Percentiles rank a stretch among this genome's conserved stretches.
Conservation (phyloP, 1,140 invertebrate genomes). For the Drosophila albomicans region DNA sequence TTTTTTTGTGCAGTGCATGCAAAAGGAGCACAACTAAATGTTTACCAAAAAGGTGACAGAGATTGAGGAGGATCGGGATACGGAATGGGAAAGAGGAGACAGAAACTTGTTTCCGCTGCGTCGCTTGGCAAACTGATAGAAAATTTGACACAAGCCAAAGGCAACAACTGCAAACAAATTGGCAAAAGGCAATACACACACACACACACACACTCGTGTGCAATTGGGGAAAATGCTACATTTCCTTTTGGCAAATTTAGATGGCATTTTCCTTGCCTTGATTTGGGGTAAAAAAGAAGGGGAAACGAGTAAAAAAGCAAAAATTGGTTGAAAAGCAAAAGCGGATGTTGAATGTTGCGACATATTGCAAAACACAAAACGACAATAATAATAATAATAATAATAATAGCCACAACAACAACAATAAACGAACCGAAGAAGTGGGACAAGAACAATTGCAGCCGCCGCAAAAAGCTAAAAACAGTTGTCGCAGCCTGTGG, state of each 20-base stretch:
- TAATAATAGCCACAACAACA: constrained; percentile 17
- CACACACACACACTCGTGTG: constrained; percentile 5
- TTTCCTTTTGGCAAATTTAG: constrained; percentile 76
- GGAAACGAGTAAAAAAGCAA: not conserved
- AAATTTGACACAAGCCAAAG: constrained; percentile 32
- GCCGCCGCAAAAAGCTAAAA: constrained; percentile 8
- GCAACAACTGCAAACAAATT: constrained; percentile 44
- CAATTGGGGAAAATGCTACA: constrained; percentile 61
- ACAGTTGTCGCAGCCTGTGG: constrained; percentile 20
- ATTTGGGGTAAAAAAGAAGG: constrained; percentile 3
- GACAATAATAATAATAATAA: constrained; percentile 27
- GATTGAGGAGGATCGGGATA: no score
- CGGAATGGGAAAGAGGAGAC: not conserved
- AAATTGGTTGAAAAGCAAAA: constrained; percentile 33
- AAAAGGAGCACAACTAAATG: no score
- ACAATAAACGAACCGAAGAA: not conserved
- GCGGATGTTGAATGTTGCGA: constrained; percentile 67
- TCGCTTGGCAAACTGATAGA: constrained; percentile 28
- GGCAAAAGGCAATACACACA: constrained; percentile 21
- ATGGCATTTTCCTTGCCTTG: constrained; percentile 37
- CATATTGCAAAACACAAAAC: constrained; percentile 73
- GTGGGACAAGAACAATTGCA: constrained; percentile 11
- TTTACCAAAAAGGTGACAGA: no score
- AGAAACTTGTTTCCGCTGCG: constrained; percentile 10
- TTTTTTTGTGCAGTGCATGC: no score